A percentile compares a stretch with the other conserved stretches of the same genome.
These are phyloP conservation scores for Agriopis leucophaearia DNA, from an alignment of 2,888 invertebrate species.

Conservation along the genomic window DNA sequence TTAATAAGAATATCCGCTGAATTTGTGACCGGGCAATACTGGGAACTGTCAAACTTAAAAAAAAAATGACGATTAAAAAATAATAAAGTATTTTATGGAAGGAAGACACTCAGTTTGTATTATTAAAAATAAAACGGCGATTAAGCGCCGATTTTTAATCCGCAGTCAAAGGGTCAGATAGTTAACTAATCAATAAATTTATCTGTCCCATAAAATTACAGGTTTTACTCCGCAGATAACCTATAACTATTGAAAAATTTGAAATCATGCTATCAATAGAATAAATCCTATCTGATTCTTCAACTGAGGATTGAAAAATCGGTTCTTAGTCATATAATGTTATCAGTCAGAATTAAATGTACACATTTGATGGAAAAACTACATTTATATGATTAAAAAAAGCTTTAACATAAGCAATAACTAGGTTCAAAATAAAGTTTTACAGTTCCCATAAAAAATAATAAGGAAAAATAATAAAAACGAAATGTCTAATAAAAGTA, in stretches of 20 bases:
- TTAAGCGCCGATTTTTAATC: no score
- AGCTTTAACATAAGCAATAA: no score
- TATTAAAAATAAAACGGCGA: background rate
- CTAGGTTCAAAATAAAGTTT: background rate
- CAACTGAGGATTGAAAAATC: no score
- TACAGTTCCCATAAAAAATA: conserved; percentile 31
- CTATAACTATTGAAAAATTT: no score
- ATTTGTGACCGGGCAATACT: conserved; percentile 28
- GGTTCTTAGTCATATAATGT: background rate
- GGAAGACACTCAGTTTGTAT: background rate
- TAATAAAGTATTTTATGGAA: background rate
- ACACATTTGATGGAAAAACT: background rate
- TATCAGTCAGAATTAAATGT: background rate
- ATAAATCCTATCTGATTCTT: no score
- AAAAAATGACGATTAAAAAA: background rate
- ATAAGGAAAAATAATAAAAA: conserved; percentile 42
- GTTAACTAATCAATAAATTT: no score
- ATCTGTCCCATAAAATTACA: no score
- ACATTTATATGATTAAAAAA: no score
- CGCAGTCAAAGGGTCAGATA: no score
- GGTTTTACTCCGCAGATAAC: no score
- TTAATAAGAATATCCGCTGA: conserved; percentile 8
- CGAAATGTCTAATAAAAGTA: conserved; percentile 48
- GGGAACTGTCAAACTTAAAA: conserved; percentile 22
- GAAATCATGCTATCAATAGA: no score